phyloP scores from a whole-genome alignment of 2,797 vertebrate species.

The Anas bahamensis region DNA sequence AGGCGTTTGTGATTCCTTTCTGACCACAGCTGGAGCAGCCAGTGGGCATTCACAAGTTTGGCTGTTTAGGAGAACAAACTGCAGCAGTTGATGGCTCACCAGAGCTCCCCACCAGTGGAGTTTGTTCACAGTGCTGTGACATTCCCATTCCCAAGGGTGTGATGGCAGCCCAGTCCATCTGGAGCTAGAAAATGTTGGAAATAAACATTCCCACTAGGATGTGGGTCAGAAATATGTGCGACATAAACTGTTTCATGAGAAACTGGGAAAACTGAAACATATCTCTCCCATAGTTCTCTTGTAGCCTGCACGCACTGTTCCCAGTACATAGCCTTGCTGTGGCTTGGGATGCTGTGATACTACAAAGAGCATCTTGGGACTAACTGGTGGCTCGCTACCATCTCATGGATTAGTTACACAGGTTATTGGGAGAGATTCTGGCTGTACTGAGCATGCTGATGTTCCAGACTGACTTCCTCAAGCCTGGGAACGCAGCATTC shows the following conservation, averaged over 20 bases:
- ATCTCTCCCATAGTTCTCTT: background rate
- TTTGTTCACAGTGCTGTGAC: background rate
- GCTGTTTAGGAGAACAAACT: background rate
- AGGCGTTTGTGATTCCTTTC: background rate
- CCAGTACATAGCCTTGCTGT: fast-evolving
- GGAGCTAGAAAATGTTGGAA: background rate
- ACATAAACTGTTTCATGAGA: background rate
- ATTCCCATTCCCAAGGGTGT: background rate
- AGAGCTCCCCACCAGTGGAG: background rate
- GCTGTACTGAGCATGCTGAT: background rate
- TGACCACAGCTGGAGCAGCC: background rate
- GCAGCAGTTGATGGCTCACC: background rate
- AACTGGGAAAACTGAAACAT: background rate
- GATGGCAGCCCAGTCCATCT: background rate
- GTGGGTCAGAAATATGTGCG: background rate
- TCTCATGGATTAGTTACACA: background rate
- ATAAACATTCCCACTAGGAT: background rate
- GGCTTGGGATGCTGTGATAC: background rate
- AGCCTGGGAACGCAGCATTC: background rate
- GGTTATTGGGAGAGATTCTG: background rate
- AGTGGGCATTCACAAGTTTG: background rate
- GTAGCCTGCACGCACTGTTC: background rate
- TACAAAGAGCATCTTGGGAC: background rate
- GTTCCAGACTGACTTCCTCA: background rate
- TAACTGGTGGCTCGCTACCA: background rate